Percentiles rank a stretch among this genome's conserved stretches.
Evolutionary conservation across 2,888 invertebrate species (phyloP).

Genomic region (Ptychoptera contaminata): DNA sequence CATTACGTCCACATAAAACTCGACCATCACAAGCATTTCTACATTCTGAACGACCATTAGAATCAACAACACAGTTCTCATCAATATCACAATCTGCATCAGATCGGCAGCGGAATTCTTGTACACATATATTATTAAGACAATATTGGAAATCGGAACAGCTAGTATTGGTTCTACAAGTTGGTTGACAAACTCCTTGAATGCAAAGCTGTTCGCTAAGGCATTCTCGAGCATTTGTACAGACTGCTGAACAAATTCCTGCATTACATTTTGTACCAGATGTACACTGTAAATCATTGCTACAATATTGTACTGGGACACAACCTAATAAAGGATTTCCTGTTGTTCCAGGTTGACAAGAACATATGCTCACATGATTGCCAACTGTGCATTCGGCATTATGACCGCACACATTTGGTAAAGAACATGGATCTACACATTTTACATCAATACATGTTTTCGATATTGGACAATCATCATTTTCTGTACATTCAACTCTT

Average conservation of each 20-base stretch:
- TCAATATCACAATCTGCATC: slow-evolving; percentile 57
- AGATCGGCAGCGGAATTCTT: slow-evolving; percentile 58
- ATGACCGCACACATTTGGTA: slow-evolving; percentile 68
- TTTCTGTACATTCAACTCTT: slow-evolving; percentile 60
- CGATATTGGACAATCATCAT: slow-evolving; percentile 53
- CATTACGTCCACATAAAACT: slow-evolving; percentile 65
- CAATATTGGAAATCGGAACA: slow-evolving; percentile 79
- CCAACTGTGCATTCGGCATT: slow-evolving; percentile 59
- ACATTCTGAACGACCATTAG: slow-evolving; percentile 61
- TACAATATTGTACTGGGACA: slow-evolving; percentile 67
- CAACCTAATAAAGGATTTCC: slow-evolving; percentile 79
- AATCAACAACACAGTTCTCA: slow-evolving; percentile 53
- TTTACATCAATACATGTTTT: slow-evolving; percentile 64
- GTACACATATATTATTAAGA: slow-evolving; percentile 67
- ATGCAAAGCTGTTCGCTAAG: slow-evolving; percentile 74
- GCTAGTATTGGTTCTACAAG: slow-evolving; percentile 61
- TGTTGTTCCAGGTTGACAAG: slow-evolving; percentile 69
- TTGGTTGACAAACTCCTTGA: slow-evolving; percentile 69
- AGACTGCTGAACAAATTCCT: slow-evolving; percentile 62
- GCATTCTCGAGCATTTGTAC: slow-evolving; percentile 68
- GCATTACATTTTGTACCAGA: slow-evolving; percentile 70
- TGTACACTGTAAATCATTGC: slow-evolving; percentile 63
- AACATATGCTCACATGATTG: slow-evolving; percentile 68
- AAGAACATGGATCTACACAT: slow-evolving; percentile 66
- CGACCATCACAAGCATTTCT: slow-evolving; percentile 54